phyloP scores from a whole-genome alignment of 2,888 invertebrate genomes.

The Lasius fuliginosus region DNA sequence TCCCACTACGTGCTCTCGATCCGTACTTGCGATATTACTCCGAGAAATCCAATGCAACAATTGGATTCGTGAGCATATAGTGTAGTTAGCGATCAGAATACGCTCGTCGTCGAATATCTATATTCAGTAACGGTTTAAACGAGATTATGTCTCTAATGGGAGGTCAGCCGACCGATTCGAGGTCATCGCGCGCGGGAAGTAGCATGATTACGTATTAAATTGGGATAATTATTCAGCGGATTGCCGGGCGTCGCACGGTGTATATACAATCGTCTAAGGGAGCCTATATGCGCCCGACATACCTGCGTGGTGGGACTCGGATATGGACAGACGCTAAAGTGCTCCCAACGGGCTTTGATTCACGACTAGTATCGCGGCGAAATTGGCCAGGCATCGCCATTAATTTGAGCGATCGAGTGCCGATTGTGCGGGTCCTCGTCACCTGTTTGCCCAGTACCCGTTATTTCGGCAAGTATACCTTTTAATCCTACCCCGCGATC shows the following conservation, averaged over 20 bases:
- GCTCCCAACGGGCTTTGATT: conserved; percentile 79
- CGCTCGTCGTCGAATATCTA: conserved; percentile 48
- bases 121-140: conserved; percentile 71
- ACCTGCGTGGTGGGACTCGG: conserved; percentile 30
- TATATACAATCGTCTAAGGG: conserved; percentile 70
- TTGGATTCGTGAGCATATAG: conserved; percentile 58
- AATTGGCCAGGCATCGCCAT: conserved; percentile 72
- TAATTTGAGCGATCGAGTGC: conserved; percentile 64
- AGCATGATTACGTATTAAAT: conserved; percentile 82
- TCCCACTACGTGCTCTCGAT: conserved; percentile 33
- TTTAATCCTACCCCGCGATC: conserved; percentile 39
- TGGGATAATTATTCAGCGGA: conserved; percentile 80
- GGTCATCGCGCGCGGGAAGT: conserved; percentile 73
- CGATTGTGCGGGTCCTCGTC: conserved; percentile 43
- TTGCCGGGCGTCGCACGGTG: conserved; percentile 69
- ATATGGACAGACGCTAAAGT: conserved; percentile 71
- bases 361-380: conserved; percentile 75
- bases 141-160: conserved; percentile 71
- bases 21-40: conserved; percentile 1
- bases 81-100: conserved; percentile 15
- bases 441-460: conserved; percentile 19
- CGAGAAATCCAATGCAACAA: conserved; percentile 51
- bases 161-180: conserved; percentile 52
- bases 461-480: conserved; percentile 19
- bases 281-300: conserved; percentile 53